Evolutionary conservation across 2,113 vertebrate species (phyloP).

Genomic region (Phaetusa simplex): DNA sequence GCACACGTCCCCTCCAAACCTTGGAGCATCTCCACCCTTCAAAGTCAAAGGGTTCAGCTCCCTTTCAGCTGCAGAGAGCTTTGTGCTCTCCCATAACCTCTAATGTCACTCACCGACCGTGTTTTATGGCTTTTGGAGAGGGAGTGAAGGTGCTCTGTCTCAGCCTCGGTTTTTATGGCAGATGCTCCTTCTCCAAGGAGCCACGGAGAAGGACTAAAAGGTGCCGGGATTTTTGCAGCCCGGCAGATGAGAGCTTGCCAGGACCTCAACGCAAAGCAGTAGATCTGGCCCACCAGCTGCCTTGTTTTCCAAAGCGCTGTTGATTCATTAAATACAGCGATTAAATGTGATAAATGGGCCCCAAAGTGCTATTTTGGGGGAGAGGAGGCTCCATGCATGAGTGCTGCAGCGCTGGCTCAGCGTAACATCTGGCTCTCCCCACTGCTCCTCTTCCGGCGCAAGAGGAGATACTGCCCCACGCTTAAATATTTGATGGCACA

Average conservation of each 20-base stretch:
- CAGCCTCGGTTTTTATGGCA: fast-evolving
- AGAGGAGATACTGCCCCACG: not conserved
- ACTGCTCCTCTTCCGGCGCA: fast-evolving
- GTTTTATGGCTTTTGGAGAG: not conserved
- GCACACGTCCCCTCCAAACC: not conserved
- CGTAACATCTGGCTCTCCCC: not conserved
- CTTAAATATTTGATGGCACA: not conserved
- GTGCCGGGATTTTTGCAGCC: not conserved
- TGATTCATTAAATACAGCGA: not conserved
- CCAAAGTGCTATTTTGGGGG: not conserved
- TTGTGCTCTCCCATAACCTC: not conserved
- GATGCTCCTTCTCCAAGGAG: not conserved
- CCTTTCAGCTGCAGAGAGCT: not conserved
- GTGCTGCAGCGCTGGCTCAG: not conserved
- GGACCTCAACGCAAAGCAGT: not conserved
- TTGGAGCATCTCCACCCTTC: not conserved
- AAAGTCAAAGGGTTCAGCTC: not conserved
- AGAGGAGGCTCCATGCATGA: not conserved
- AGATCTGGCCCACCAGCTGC: not conserved
- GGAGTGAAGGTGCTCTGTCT: not conserved
- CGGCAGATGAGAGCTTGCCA: not conserved
- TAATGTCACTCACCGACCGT: fast-evolving
- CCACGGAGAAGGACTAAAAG: not conserved
- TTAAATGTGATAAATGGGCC: not conserved
- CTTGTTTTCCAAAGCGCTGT: not conserved